These are phyloP conservation scores for Pelecanoides urinatrix DNA, from an alignment of 2,113 vertebrate genomes.

Conservation along the genomic window DNA sequence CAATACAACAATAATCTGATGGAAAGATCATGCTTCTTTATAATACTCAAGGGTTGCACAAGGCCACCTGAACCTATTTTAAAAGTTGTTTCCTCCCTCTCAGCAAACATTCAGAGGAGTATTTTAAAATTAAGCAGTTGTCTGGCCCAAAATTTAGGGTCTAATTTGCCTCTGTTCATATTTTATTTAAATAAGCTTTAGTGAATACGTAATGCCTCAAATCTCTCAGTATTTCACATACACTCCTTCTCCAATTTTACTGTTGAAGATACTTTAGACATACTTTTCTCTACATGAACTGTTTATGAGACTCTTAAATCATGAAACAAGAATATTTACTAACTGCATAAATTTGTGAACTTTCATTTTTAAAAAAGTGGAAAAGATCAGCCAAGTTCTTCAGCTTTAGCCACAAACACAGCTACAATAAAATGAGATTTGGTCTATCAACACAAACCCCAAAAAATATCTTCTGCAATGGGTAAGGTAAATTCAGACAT, in stretches of 20 bases:
- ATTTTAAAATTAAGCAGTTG: background rate
- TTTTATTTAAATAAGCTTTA: background rate
- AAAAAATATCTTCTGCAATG: background rate
- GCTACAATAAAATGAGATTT: background rate
- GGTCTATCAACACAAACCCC: background rate
- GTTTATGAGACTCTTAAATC: background rate
- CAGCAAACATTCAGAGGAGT: background rate
- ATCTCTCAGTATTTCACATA: background rate
- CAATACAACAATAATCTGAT: background rate
- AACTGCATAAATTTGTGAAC: background rate
- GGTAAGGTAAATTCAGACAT: background rate
- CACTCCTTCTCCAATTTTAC: background rate
- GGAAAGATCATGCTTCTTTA: background rate
- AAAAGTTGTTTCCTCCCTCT: background rate
- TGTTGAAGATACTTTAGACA: background rate
- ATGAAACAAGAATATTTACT: background rate
- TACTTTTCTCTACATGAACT: background rate
- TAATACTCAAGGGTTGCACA: background rate
- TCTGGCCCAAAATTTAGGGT: background rate
- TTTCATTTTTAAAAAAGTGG: background rate
- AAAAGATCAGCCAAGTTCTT: background rate
- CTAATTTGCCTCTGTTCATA: background rate
- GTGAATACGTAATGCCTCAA: background rate
- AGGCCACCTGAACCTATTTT: background rate
- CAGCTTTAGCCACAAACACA: background rate